phyloP scores from a whole-genome alignment of 2,797 vertebrate genomes.

The Cryptoprocta ferox region DNA sequence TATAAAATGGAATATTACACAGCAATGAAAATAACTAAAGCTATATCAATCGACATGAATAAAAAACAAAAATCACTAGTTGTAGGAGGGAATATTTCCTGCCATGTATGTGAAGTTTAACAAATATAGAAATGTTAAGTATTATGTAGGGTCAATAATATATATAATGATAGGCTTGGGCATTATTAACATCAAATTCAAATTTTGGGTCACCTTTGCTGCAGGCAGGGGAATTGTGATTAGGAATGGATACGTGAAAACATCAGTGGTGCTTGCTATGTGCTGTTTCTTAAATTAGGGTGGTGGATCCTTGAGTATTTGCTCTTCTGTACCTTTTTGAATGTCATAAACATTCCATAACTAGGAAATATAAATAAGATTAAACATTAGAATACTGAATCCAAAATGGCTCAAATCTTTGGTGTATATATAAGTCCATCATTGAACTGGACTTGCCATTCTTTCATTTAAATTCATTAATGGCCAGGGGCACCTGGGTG shows the following conservation, averaged over 20 bases:
- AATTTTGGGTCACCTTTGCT: background rate
- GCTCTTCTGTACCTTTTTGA: background rate
- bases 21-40: slow-evolving; percentile 12
- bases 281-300: background rate
- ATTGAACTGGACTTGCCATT: background rate
- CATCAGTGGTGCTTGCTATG: background rate
- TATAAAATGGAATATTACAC: background rate
- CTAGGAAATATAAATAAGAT: background rate
- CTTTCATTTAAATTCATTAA: background rate
- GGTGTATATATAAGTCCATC: background rate
- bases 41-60: background rate
- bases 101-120: background rate
- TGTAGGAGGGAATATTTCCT: background rate
- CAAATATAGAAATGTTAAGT: background rate
- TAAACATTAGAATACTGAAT: background rate
- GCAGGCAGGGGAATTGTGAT: background rate
- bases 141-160: background rate
- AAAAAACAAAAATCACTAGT: background rate
- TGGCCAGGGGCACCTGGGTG: background rate
- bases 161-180: background rate
- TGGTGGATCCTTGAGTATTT: background rate
- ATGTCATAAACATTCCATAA: background rate
- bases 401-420: background rate
- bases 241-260: background rate
- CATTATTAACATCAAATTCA: background rate